Percentiles rank a stretch among this genome's conserved stretches.
These are phyloP conservation scores for Oscheius sp. DNA, from an alignment of 2,888 invertebrate species.

Conservation along the genomic window DNA sequence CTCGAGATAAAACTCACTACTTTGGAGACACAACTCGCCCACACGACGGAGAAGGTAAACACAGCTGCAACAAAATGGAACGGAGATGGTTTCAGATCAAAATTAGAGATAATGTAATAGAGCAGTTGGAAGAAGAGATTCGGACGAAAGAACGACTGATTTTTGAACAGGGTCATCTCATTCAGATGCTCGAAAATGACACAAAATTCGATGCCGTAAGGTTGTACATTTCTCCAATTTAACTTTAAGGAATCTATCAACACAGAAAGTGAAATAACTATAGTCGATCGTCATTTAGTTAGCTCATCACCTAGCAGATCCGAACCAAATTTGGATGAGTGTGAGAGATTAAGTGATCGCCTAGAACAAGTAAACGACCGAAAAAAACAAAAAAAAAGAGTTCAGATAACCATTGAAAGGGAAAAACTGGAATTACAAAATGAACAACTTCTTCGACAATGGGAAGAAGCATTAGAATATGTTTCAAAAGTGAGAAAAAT, in stretches of 20 bases:
- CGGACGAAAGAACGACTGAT: slow-evolving; percentile 48
- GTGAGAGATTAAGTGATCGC: slow-evolving; percentile 19
- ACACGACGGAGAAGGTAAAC: slow-evolving; percentile 41
- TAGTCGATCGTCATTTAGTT: slow-evolving; percentile 47
- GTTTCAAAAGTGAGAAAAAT: slow-evolving; percentile 46
- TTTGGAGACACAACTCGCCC: slow-evolving; percentile 38
- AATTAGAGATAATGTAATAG: slow-evolving; percentile 49
- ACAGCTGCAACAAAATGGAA: neutral
- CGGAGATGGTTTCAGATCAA: slow-evolving; percentile 33
- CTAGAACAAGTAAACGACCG: slow-evolving; percentile 21
- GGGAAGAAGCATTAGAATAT: slow-evolving; percentile 56
- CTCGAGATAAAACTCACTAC: slow-evolving; percentile 1
- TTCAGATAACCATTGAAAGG: slow-evolving; percentile 46
- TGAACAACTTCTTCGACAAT: slow-evolving; percentile 52
- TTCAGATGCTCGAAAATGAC: slow-evolving; percentile 49
- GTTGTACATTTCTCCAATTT: neutral
- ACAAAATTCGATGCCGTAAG: slow-evolving; percentile 46
- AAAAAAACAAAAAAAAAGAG: neutral
- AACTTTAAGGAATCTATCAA: slow-evolving; percentile 39
- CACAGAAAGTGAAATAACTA: slow-evolving; percentile 52
- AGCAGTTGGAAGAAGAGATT: slow-evolving; percentile 52
- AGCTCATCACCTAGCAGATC: slow-evolving; percentile 38
- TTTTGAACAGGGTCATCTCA: slow-evolving; percentile 49
- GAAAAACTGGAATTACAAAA: slow-evolving; percentile 54
- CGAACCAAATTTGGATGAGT: neutral